Evolutionary conservation across 2,113 vertebrate species (phyloP), one percentile per base, ranked within the genome.

Genomic region (Chloebia gouldiae): DNA sequence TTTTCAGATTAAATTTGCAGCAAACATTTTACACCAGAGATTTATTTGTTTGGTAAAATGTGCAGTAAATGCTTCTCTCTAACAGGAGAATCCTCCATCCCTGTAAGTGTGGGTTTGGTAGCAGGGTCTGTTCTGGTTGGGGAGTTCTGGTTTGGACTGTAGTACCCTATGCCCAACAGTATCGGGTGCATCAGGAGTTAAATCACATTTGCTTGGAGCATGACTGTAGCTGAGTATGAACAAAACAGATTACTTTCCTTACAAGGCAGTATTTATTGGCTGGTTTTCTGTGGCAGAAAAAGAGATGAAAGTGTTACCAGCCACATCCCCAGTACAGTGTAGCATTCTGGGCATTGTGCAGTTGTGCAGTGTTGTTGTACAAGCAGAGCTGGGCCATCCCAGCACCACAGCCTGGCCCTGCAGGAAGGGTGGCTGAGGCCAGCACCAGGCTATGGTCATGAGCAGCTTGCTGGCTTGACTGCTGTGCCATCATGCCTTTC

Each of bases 401-500:
- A 21, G 56, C 60, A n/a, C 7, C 11, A 17, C 47, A 59, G 47
- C n/a, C 63, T 24, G 18, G 42, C 7, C 2, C 68, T 37, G n/a
- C 56, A 47, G 81, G 27, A 37, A 14, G 68, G 35, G 37, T 31
- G 37, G 47, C 64, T 18, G n/a, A 45, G 68, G 68, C 51, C 78
- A 76, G 66, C 77, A 50, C 12, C 27, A 1, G 3, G 9, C 10
- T 28, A 6, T 44, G 2, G 1, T 7, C 39, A 2, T 1, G 40
- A 54, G 31, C 73, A 78, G 54, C 50, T 39, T 12, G 4, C 2
- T 44, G 37, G n/a, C n/a, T n/a, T 28, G 28, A 4, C 20, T 15
- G 27, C 64, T 54, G 39, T 37, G 22, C 65, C 47, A 15, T 1
- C 0, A 3, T 47, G 72, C 47, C 61, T 75, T 14, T 66, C 16